Percentiles rank a stretch among this genome's conserved stretches.
Conservation (phyloP, 2,113 vertebrate species). For the Pongo pygmaeus region DNA sequence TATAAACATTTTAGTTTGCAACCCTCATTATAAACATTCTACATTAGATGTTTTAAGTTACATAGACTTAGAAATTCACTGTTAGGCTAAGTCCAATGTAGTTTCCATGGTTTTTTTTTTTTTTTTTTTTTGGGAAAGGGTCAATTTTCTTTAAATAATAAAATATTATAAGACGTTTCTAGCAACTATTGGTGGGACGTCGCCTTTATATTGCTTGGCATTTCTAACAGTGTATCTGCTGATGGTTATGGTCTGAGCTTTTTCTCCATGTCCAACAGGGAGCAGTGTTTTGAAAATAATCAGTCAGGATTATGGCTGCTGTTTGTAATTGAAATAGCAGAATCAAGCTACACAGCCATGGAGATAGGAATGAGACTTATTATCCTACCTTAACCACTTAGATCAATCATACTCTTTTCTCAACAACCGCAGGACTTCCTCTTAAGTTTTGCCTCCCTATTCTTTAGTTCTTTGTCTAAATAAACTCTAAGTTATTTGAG, state of each 20-base stretch:
- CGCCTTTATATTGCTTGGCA: not conserved
- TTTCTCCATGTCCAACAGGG: not conserved
- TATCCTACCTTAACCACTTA: not conserved
- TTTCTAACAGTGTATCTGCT: not conserved
- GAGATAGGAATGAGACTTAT: not conserved
- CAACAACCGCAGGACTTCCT: not conserved
- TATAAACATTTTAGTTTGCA: not conserved
- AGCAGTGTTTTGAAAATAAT: not conserved
- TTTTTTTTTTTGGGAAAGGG: not conserved
- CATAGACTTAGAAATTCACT: not conserved
- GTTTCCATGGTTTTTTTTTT: constrained; percentile 28
- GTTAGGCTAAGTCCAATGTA: not conserved
- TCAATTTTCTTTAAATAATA: not conserved
- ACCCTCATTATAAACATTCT: not conserved
- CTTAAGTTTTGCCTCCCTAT: not conserved
- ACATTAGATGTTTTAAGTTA: not conserved
- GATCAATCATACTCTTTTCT: constrained; percentile 30
- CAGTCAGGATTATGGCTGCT: not conserved
- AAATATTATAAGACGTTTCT: not conserved
- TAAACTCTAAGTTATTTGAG: constrained; percentile 42
- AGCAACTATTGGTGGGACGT: not conserved
- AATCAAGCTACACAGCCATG: not conserved
- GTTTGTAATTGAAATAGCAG: not conserved
- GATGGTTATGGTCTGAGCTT: not conserved
- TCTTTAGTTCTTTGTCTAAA: constrained; percentile 54